These are phyloP conservation scores for Pachyrhynchus sulphureomaculatus DNA, from an alignment of 1,140 invertebrate genomes.

Conservation along the genomic window DNA sequence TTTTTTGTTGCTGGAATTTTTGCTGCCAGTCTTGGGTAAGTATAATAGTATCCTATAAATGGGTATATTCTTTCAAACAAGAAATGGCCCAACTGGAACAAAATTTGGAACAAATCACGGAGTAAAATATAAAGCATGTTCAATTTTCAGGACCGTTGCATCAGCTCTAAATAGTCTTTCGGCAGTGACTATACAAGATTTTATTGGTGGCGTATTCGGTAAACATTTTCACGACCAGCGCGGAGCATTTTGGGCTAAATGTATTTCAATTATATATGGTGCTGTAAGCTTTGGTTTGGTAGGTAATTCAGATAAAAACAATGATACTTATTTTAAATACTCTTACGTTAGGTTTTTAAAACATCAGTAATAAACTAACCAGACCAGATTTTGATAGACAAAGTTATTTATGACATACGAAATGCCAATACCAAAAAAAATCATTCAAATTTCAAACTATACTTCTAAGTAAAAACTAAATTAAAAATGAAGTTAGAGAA, in stretches of 20 bases:
- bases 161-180: conserved; percentile 88
- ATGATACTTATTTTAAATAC: neutral
- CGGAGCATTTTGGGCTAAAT: conserved; percentile 67
- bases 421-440: too few relatives aligned
- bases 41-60: neutral
- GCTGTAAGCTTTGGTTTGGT: conserved; percentile 62
- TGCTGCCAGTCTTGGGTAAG: conserved; percentile 63
- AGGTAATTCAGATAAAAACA: conserved; percentile 5
- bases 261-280: conserved; percentile 64
- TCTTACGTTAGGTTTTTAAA: neutral
- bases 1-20: conserved; percentile 70
- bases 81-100: neutral
- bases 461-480: too few relatives aligned
- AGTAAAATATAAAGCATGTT: too few relatives aligned
- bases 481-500: too few relatives aligned
- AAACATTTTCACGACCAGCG: conserved; percentile 68
- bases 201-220: conserved; percentile 68
- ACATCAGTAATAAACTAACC: too few relatives aligned
- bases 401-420: too few relatives aligned
- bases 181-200: conserved; percentile 87
- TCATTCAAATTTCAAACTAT: too few relatives aligned
- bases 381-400: too few relatives aligned
- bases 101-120: too few relatives aligned
- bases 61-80: neutral
- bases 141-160: conserved; percentile 80